Evolutionary conservation across 2,888 invertebrate genomes (phyloP).

Genomic region (Ophioninae sp.): DNA sequence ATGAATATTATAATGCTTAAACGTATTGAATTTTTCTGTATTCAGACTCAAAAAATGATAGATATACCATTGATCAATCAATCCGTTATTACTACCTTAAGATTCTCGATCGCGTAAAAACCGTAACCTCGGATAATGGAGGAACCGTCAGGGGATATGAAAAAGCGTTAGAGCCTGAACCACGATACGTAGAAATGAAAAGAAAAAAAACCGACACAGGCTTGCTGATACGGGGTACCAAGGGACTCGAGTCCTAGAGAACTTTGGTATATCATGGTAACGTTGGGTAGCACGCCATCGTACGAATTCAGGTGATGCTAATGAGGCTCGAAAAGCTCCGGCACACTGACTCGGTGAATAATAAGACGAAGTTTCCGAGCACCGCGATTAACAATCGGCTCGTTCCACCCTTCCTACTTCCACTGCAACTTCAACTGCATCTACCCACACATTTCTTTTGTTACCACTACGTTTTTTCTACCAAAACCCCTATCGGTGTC

Average conservation of each 20-base stretch:
- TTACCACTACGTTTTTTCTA: slow-evolving; percentile 6
- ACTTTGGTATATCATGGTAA: slow-evolving; percentile 61
- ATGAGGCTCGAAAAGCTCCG: slow-evolving; percentile 55
- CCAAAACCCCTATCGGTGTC: background rate
- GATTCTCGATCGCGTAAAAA: background rate
- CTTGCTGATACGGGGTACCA: slow-evolving; percentile 5
- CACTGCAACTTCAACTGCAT: slow-evolving; percentile 24
- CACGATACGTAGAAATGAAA: slow-evolving; percentile 2
- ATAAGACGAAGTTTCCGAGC: slow-evolving; percentile 61
- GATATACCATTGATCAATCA: too few species aligned
- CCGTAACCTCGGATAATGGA: background rate
- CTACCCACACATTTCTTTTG: slow-evolving; percentile 22
- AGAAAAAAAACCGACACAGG: slow-evolving; percentile 2
- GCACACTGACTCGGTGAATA: slow-evolving; percentile 57
- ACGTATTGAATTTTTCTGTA: too few species aligned
- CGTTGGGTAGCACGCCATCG: slow-evolving; percentile 56
- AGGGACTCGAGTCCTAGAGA: slow-evolving; percentile 40
- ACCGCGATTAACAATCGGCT: slow-evolving; percentile 63
- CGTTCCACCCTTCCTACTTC: slow-evolving; percentile 51
- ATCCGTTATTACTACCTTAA: too few species aligned
- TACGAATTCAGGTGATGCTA: slow-evolving; percentile 63
- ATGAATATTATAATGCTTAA: too few species aligned
- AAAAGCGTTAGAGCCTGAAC: background rate
- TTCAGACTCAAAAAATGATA: too few species aligned
- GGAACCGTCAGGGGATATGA: background rate